A percentile compares a stretch with the other conserved stretches of the same genome.
Conservation (phyloP, 2,888 invertebrate genomes). For the Ommatoiulus sabulosus region DNA sequence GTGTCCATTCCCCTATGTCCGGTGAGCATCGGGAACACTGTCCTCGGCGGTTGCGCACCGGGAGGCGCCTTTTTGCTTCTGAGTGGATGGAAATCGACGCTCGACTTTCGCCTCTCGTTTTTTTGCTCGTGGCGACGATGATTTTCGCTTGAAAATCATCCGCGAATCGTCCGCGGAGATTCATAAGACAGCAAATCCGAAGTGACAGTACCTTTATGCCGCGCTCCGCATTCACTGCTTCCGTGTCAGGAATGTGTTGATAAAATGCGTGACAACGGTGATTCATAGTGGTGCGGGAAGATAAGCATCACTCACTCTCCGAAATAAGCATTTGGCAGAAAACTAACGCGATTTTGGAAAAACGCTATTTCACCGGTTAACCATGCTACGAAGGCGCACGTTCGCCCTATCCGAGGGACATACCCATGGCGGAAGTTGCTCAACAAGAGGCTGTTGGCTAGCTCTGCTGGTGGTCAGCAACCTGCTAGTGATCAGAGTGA, state of each 20-base stretch:
- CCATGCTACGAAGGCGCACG: background rate
- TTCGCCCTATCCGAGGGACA: background rate
- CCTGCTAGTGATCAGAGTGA: background rate
- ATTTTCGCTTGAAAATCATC: background rate
- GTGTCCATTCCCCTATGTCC: background rate
- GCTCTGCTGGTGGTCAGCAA: conserved; percentile 9
- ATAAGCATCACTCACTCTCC: background rate
- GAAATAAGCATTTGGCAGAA: background rate
- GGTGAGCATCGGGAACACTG: background rate
- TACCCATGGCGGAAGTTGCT: background rate
- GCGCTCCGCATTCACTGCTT: conserved; percentile 2
- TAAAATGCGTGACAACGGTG: conserved; percentile 5
- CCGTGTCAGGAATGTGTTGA: conserved; percentile 7
- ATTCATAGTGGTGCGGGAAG: conserved; percentile 21
- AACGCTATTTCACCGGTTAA: background rate
- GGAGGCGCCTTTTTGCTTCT: background rate
- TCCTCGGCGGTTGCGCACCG: background rate
- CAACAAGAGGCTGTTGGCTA: background rate
- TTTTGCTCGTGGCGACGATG: background rate
- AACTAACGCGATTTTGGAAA: background rate
- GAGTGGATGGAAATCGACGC: conserved; percentile 3
- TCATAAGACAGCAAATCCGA: background rate
- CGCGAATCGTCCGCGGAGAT: background rate
- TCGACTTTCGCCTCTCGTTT: background rate
- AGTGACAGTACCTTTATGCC: conserved; percentile 32